phyloP scores from a whole-genome alignment of 2,888 invertebrate species.

The Hedychridium roseum region DNA sequence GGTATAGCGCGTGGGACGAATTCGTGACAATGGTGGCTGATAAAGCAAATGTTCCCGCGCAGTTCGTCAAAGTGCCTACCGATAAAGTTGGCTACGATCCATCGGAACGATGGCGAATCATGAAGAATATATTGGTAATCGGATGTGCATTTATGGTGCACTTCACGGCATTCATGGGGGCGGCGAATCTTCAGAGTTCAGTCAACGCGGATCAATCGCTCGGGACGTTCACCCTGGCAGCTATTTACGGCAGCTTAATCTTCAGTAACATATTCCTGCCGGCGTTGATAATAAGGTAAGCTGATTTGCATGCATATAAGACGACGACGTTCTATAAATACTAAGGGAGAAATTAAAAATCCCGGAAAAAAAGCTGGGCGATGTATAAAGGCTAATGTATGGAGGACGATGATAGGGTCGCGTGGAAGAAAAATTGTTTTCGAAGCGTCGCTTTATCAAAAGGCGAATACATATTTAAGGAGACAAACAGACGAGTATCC shows the following conservation, averaged over 20 bases:
- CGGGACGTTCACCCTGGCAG: conserved; percentile 83
- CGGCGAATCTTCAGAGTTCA: conserved; percentile 84
- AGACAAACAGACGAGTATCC: too few relatives aligned
- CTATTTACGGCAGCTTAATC: conserved; percentile 88
- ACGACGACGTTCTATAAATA: too few relatives aligned
- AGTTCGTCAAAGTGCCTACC: conserved; percentile 42
- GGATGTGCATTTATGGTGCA: conserved; percentile 91
- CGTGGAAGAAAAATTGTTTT: too few relatives aligned
- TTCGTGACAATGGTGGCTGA: conserved; percentile 16
- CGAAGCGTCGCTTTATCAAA: too few relatives aligned
- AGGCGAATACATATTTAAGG: too few relatives aligned
- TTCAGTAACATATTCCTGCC: conserved; percentile 91
- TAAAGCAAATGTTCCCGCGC: conserved; percentile 19
- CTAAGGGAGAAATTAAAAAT: too few relatives aligned
- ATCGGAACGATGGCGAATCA: conserved; percentile 78
- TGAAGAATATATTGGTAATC: conserved; percentile 84
- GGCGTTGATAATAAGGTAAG: conserved; percentile 81
- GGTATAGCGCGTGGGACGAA: too few relatives aligned
- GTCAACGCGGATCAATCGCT: conserved; percentile 83
- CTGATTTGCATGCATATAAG: too few relatives aligned
- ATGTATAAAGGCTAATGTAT: too few relatives aligned
- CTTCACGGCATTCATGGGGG: conserved; percentile 91
- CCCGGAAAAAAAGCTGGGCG: too few relatives aligned
- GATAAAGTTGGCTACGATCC: conserved; percentile 49
- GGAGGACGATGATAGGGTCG: too few relatives aligned